Percentiles rank a stretch among this genome's conserved stretches.
These are phyloP conservation scores for Drosophila tani DNA, from an alignment of 1,140 invertebrate species.

Conservation along the genomic window DNA sequence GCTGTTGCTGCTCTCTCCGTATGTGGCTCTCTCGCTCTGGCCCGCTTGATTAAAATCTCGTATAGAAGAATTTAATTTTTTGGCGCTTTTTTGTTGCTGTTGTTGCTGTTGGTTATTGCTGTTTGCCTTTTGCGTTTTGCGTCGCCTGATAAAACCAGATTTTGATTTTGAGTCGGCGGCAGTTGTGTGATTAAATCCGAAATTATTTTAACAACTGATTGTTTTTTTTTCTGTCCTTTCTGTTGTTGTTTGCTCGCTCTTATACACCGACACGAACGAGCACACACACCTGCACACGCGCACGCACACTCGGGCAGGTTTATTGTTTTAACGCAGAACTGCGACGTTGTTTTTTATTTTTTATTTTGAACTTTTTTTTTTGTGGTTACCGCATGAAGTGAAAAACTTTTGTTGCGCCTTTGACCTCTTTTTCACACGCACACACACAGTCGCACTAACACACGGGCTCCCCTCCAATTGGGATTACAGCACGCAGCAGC, in stretches of 20 bases:
- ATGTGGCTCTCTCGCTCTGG: slow-evolving; percentile 27
- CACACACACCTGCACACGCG: slow-evolving; percentile 27
- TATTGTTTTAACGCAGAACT: slow-evolving; percentile 79
- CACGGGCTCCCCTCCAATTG: slow-evolving; percentile 28
- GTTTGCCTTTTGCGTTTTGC: slow-evolving; percentile 39
- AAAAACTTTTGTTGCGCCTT: slow-evolving; percentile 76
- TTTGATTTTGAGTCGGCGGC: slow-evolving; percentile 62
- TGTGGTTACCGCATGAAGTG: slow-evolving; percentile 63
- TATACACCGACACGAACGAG: slow-evolving; percentile 41
- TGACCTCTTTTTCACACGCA: slow-evolving; percentile 76
- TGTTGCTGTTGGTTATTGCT: slow-evolving; percentile 30
- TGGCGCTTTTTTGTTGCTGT: slow-evolving; percentile 50
- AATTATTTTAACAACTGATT: slow-evolving; percentile 54
- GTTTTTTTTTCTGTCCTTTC: slow-evolving; percentile 29
- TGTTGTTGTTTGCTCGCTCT: slow-evolving; percentile 67
- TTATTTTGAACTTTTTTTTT: slow-evolving; percentile 54
- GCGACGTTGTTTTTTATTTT: slow-evolving; percentile 74
- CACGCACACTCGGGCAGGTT: slow-evolving; percentile 43
- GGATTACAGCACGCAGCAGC: slow-evolving; percentile 61
- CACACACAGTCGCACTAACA: slow-evolving; percentile 19
- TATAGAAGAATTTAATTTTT: slow-evolving; percentile 50
- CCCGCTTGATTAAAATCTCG: slow-evolving; percentile 55
- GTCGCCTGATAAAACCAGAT: slow-evolving; percentile 77
- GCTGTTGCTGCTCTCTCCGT: slow-evolving; percentile 27
- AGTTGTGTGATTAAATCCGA: slow-evolving; percentile 60